Conservation (phyloP, 2,888 invertebrate genomes). For the Mamestra brassicae region DNA sequence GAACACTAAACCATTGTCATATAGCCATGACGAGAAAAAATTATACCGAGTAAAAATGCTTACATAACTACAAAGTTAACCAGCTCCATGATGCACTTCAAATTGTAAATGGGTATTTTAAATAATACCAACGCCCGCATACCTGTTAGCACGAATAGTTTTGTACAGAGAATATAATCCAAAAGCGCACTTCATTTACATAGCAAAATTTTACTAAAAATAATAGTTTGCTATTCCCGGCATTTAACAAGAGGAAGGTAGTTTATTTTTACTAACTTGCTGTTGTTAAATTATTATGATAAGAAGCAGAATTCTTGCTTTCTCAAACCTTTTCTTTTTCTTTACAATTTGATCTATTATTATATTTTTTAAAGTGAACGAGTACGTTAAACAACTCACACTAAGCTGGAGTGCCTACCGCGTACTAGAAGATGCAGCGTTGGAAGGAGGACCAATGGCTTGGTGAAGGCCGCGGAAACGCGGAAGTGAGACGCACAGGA, state of each 20-base stretch:
- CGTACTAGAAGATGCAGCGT: too few species aligned
- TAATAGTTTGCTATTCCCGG: background rate
- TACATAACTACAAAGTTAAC: background rate
- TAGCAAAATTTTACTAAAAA: slow-evolving; percentile 23
- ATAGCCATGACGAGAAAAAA: background rate
- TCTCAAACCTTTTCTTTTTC: too few species aligned
- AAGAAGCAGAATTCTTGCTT: background rate
- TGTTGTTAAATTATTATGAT: slow-evolving; percentile 3
- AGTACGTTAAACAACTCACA: too few species aligned
- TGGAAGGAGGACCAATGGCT: too few species aligned
- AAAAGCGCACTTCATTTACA: slow-evolving; percentile 35
- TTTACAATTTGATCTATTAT: too few species aligned
- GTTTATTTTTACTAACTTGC: background rate
- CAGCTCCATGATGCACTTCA: slow-evolving; percentile 4
- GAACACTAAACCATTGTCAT: background rate
- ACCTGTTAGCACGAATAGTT: slow-evolving; percentile 19
- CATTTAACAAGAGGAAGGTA: background rate
- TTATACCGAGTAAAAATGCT: too few species aligned
- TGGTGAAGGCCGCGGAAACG: too few species aligned
- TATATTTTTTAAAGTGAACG: too few species aligned
- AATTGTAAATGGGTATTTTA: slow-evolving; percentile 22
- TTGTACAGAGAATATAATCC: slow-evolving; percentile 14
- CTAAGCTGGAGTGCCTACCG: too few species aligned
- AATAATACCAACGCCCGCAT: slow-evolving; percentile 32
- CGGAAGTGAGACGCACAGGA: too few species aligned